Evolutionary conservation across 2,888 invertebrate genomes (phyloP), one percentile per base, ranked within the genome.

Genomic region (Caradrina clavipalpis): DNA sequence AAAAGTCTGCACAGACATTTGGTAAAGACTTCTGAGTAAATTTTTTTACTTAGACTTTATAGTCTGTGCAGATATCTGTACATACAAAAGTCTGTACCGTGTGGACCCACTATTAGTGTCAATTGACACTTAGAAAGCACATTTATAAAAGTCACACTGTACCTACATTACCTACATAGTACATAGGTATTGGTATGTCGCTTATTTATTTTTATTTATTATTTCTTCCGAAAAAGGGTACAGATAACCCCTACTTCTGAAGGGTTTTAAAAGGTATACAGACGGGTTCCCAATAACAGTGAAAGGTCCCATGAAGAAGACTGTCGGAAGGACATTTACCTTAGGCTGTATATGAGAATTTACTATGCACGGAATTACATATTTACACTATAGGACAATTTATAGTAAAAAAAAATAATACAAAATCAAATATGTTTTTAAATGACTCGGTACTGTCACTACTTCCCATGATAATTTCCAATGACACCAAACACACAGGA

Each of bases 251-350:
- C 22, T 31, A 72, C 31, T 74, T 63, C 54, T 50, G n/a, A 47
- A 62, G 39, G 72, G 61, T 61, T 47, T 17, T 21, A 57, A 59
- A 57, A 69, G 70, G 42, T 54, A 17, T 55, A 77, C 21, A 49
- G 22, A 22, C 13, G 39, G 55, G 54, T 42, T 22, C 19, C 57
- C 57, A 45, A 64, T 78, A 72, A 22, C 54, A 19, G 49, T 26
- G 49, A 63, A 63, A 31, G 35, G 56, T 57, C 49, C 35, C 45
- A 51, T 56, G 39, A 39, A 68, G 57, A 60, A 22, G 22, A 60
- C 61, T 47, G 21, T 42, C 47, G 35, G n/a, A 1, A 8, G 13
- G 54, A 65, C 65, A 67, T 31, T 67, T 22, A 22, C 35, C n/a
- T 55, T 31, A 45, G 45, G 17, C 17, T 45, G 5, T 15, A 42